phyloP scores from a whole-genome alignment of 2,888 invertebrate genomes.

The Lottia gigantea region DNA sequence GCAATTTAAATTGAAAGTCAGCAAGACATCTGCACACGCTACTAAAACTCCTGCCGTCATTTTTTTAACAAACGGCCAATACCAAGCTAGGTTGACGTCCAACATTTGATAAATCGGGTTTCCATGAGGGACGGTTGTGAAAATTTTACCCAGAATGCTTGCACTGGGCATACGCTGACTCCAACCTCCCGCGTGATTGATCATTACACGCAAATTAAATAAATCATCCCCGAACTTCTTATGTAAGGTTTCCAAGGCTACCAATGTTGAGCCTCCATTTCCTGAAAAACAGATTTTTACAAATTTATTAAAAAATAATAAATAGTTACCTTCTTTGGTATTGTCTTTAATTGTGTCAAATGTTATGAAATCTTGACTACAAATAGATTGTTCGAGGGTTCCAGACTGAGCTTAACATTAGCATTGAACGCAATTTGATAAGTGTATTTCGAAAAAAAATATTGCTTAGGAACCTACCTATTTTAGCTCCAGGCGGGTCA shows the following conservation, averaged over 20 bases:
- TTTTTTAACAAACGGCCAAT: constrained; percentile 66
- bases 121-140: constrained; percentile 67
- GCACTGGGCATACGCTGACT: constrained; percentile 70
- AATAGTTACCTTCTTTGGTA: too few relatives aligned
- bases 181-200: constrained; percentile 70
- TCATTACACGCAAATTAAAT: constrained; percentile 56
- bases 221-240: constrained; percentile 55
- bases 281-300: constrained; percentile 49
- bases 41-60: constrained; percentile 69
- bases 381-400: too few relatives aligned
- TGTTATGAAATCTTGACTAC: too few relatives aligned
- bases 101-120: constrained; percentile 66
- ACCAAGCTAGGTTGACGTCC: constrained; percentile 69
- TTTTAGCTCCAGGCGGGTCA: constrained; percentile 68
- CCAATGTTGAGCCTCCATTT: constrained; percentile 69
- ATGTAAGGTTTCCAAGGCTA: constrained; percentile 57
- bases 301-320: background rate
- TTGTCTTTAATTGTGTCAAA: too few relatives aligned
- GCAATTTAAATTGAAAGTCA: constrained; percentile 59
- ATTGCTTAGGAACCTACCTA: constrained; percentile 61
- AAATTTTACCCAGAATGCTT: constrained; percentile 69
- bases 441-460: too few relatives aligned
- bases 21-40: constrained; percentile 69
- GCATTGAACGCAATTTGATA: too few relatives aligned
- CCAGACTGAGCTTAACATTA: too few relatives aligned